Evolutionary conservation across 2,888 invertebrate species (phyloP), one percentile per base, ranked within the genome.

Genomic region (Metacarcinus magister): DNA sequence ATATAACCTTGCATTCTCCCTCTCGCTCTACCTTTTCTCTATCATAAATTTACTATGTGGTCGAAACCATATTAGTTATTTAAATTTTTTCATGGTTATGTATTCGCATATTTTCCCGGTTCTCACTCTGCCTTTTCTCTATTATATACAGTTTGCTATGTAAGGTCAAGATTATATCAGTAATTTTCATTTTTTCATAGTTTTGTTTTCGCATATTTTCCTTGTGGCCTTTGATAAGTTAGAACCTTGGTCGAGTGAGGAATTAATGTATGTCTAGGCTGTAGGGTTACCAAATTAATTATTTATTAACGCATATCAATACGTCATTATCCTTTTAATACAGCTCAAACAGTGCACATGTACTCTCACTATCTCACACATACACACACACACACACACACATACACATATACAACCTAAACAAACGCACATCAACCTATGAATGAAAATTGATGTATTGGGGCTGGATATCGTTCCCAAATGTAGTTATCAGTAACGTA

Each of bases 371-470:
- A 54, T 16, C 8, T 16, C 39, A 75, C 75, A 75, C 75, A 75
- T 8, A 75, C 75, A 75, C 75, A 75, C 75, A 75, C 75, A 75
- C 75, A 75, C 75, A 75, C 75, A 75, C 75, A 75, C 75, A 75
- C 75, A 75, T n/a, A 75, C 23, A 75, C 67, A 75, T n/a, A 75
- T n/a, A 75, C 67, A n/a, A 39, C 39, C 39, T n/a, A n/a, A 8
- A 75, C 28, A 28, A n/a, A 75, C 75, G n/a, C 48, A 16, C 75
- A 28, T 1, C 8, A 75, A 75, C 28, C 75, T 75, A 75, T 75
- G 75, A 75, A 28, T 75, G 75, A 8, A 28, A 75, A 75, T 28
- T 10, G 28, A 10, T n/a, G 67, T 75, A 10, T 7, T 8, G 60
- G 19, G n/a, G 75, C n/a, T 28, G 23, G 75, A n/a, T 75, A 28